Base-by-base conservation (phyloP, 2,113 vertebrate genomes). In the Neogobius melanostomus region DNA sequence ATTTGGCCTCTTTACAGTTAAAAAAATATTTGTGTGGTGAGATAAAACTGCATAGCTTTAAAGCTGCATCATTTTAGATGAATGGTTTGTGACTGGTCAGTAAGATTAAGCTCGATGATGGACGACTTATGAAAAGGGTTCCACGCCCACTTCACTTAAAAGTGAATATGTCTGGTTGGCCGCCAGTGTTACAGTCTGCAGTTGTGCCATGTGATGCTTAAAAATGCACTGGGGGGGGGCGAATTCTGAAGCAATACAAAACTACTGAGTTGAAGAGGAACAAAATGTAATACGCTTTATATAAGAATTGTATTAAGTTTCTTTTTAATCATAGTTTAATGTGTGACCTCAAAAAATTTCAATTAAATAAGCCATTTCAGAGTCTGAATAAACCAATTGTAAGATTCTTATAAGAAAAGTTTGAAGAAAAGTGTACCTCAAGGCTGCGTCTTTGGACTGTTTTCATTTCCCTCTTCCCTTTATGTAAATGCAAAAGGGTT, bases 31-130 rank as follows among this genome's bases (percentile, higher is more conserved):
- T 17, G 8, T 17, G n/a, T 53, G 8, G 16, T 16, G n/a, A 53
- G 8, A 53, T 5, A 16, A 17, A 10, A 53, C 51, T 53, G 21
- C 53, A 57, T 57, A 11, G 54, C 54, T 36, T 57, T 28, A 57
- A 56, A 36, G 10, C 54, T 36, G 54, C 54, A 57, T 57, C 21
- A 36, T 57, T 57, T 36, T 57, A 36, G 53, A 56, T 56, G 28
- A 28, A 17, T 57, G 54, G 54, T 57, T 57, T 28, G 17, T 36
- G 54, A 21, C 21, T 57, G 54, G 54, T 57, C 21, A 36, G 11
- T 57, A 57, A 57, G 54, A 57, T 57, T 57, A 57, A 28, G 17
- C 54, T 10, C 54, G 17, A 53, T 53, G 52, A 53, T 53, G 52
- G 52, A 53, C n/a, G 52, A 53, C 52, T 53, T 16, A 7, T 53